These are phyloP conservation scores for Stenichneumon culpator DNA, from an alignment of 2,888 invertebrate species.

Conservation along the genomic window DNA sequence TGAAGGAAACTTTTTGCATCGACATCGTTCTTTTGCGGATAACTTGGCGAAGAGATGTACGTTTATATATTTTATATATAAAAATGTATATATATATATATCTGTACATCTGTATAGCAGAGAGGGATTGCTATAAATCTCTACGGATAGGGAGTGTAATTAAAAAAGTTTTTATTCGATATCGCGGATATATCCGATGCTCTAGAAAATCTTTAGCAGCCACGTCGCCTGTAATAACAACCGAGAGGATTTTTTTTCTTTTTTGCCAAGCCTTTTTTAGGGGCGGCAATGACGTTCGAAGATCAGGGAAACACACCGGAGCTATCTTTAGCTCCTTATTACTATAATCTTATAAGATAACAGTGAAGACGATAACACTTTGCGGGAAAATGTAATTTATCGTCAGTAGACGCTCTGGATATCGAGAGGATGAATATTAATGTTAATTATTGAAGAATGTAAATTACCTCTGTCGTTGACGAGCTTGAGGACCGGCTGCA, in stretches of 20 bases:
- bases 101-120: conserved; percentile 7
- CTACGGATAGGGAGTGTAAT: conserved; percentile 54
- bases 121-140: conserved; percentile 60
- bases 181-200: conserved; percentile 41
- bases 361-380: not conserved
- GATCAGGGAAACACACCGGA: not conserved
- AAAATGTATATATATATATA: not conserved
- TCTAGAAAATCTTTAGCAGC: conserved; percentile 5
- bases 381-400: not conserved
- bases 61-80: conserved; percentile 1
- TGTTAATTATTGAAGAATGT: conserved; percentile 27
- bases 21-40: conserved; percentile 19
- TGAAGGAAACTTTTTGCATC: conserved; percentile 5
- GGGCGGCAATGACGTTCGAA: not conserved
- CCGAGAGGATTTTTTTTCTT: conserved; percentile 46
- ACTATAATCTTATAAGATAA: not conserved
- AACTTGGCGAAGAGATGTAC: not conserved
- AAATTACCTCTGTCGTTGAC: conserved; percentile 76
- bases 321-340: not conserved
- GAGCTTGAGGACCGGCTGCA: conserved; percentile 76
- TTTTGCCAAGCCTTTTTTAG: conserved; percentile 10
- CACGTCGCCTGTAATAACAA: conserved; percentile 64
- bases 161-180: conserved; percentile 69
- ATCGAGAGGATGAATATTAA: conserved; percentile 6
- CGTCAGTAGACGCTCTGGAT: not conserved